phyloP scores from a whole-genome alignment of 2,888 invertebrate genomes.

The Erebia palarica region DNA sequence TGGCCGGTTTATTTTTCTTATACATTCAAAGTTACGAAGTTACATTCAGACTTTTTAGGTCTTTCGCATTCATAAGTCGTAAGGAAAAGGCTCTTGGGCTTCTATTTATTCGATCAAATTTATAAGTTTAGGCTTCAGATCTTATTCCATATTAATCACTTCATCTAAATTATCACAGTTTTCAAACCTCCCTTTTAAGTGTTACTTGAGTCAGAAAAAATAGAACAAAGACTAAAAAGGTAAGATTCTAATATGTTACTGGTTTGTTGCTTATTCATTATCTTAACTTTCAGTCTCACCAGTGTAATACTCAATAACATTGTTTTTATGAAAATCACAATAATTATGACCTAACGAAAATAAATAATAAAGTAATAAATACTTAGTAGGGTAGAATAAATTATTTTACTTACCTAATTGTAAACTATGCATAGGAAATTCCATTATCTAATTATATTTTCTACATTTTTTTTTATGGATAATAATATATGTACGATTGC shows the following conservation, averaged over 20 bases:
- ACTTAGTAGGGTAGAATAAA: background rate
- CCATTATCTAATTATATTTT: conserved; percentile 39
- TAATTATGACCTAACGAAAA: background rate
- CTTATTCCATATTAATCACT: background rate
- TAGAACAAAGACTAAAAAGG: background rate
- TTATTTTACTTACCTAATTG: conserved; percentile 19
- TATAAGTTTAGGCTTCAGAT: no score
- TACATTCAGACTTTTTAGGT: no score
- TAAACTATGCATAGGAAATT: conserved; percentile 35
- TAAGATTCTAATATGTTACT: background rate
- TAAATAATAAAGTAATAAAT: background rate
- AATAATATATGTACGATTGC: conserved; percentile 66
- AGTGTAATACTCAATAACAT: background rate
- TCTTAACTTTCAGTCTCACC: background rate
- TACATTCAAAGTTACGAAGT: no score
- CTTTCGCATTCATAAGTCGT: no score
- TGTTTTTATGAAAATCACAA: background rate
- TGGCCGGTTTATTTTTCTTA: no score
- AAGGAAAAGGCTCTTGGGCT: no score
- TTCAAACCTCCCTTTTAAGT: background rate
- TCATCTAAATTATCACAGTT: conserved; percentile 5
- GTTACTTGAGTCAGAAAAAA: background rate
- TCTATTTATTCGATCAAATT: no score
- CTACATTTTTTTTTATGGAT: conserved; percentile 46
- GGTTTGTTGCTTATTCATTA: background rate